phyloP scores from a whole-genome alignment of 2,113 vertebrate species.

The Oreochromis niloticus region DNA sequence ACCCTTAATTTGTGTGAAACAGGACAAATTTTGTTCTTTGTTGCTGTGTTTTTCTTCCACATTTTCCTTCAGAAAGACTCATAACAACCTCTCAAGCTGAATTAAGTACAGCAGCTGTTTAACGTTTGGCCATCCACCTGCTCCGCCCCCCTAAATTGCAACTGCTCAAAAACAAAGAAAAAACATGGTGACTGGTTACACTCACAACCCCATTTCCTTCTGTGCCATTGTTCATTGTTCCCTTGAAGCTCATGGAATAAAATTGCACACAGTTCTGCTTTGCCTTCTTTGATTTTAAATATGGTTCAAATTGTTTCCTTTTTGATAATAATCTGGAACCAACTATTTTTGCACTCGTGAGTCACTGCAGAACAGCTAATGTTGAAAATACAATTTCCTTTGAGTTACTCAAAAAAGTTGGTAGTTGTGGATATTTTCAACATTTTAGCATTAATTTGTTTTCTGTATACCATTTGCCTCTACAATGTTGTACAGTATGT shows the following conservation, averaged over 20 bases:
- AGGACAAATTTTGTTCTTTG: neutral
- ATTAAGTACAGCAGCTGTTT: slow-evolving; percentile 66
- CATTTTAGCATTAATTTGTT: neutral
- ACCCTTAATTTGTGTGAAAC: neutral
- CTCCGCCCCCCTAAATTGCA: slow-evolving; percentile 55
- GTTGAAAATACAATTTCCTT: neutral
- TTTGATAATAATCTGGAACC: neutral
- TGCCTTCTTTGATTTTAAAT: slow-evolving; percentile 21
- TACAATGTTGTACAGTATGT: neutral
- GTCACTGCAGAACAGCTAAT: neutral
- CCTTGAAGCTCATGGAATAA: slow-evolving; percentile 26
- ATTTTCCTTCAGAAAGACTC: slow-evolving; percentile 20
- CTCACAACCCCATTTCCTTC: neutral
- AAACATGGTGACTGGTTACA: neutral
- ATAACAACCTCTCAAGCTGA: slow-evolving; percentile 47
- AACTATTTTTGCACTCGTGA: neutral
- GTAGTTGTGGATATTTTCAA: neutral
- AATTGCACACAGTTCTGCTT: slow-evolving; percentile 15
- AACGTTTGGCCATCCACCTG: slow-evolving; percentile 61
- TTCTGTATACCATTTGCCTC: neutral
- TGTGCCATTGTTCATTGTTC: slow-evolving; percentile 28
- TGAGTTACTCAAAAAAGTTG: neutral
- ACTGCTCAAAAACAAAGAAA: slow-evolving; percentile 31
- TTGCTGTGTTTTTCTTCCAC: neutral
- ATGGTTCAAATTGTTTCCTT: slow-evolving; percentile 1